A percentile compares a stretch with the other conserved stretches of the same genome.
Conservation (phyloP, 1,140 invertebrate species). For the Neelides sp. region DNA sequence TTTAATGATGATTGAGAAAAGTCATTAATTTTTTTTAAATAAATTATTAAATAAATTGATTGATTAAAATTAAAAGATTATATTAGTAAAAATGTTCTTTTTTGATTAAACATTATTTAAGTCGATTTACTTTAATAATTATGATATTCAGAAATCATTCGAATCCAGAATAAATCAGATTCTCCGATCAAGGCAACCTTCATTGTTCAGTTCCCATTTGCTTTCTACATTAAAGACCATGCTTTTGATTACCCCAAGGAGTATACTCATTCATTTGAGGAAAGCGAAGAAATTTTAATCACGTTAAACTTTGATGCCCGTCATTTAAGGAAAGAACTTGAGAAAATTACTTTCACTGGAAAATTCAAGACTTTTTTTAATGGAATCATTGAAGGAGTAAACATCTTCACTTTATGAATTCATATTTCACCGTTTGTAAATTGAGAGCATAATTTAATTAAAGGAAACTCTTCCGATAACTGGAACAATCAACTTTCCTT, state of each 20-base stretch:
- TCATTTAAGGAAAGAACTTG: constrained; percentile 15
- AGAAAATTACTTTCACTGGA: constrained; percentile 5
- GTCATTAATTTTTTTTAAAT: too few relatives aligned
- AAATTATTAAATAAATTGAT: too few relatives aligned
- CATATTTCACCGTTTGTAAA: too few relatives aligned
- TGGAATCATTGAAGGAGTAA: neutral
- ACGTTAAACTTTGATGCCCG: constrained; percentile 14
- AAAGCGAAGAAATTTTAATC: neutral
- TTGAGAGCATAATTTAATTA: too few relatives aligned
- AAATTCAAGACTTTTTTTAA: neutral
- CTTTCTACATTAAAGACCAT: neutral
- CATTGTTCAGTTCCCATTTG: constrained; percentile 14
- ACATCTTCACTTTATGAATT: too few relatives aligned
- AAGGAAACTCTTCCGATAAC: constrained; percentile 38
- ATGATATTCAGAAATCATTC: neutral
- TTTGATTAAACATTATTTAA: too few relatives aligned
- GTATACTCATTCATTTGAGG: constrained; percentile 1
- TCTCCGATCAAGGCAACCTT: constrained; percentile 1
- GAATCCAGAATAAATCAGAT: constrained; percentile 11
- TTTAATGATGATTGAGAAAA: too few relatives aligned
- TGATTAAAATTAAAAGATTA: too few relatives aligned
- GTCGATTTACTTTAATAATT: too few relatives aligned
- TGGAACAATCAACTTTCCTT: constrained; percentile 40
- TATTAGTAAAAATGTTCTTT: too few relatives aligned
- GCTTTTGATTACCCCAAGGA: constrained; percentile 2